Evolutionary conservation across 2,113 vertebrate species (phyloP), one percentile per base, ranked within the genome.

Genomic region (Peucedramus taeniatus): DNA sequence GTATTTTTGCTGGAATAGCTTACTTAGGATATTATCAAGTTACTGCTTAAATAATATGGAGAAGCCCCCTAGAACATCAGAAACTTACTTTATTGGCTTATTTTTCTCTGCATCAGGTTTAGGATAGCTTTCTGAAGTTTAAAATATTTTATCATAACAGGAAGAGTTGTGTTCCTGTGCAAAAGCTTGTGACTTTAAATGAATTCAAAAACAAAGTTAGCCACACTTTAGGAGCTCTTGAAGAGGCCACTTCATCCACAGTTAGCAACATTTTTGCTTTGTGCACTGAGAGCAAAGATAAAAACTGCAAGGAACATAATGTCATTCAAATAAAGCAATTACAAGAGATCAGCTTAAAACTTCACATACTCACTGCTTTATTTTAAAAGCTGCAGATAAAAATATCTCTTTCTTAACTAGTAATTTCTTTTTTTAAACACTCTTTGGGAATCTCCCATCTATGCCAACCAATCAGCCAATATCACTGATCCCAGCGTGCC

Each of bases 301-400:
- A 70, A 82, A 56, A 23, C n/a, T 59, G 26, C 26, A 69, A 83
- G 77, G 64, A 88, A 60, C 35, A 49, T 5, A 68, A 40, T 47
- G 66, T 42, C 21, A 71, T 51, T 78, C 47, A 75, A 78, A 86
- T 24, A 71, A 57, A 88, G 54, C n/a, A 47, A 70, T 90, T 83
- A 31, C 2, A 4, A 42, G 11, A 79, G 66, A 57, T 26, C 27
- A 45, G 9, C 8, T 88, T 54, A 14, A 4, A 86, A 72, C 1
- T 6, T 69, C 79, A 54, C 40, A 45, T 49, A 53, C 15, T 49
- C 28, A 42, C 18, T 79, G 42, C 20, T 86, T 84, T 89, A 88
- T 77, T 95, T 95, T 49, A 88, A 86, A 93, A 81, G 37, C 37
- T 60, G 30, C 66, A 90, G 64, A 93, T 66, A 95, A 95, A 96